phyloP scores from a whole-genome alignment of 2,888 invertebrate genomes.

The Calameuta pallipes region DNA sequence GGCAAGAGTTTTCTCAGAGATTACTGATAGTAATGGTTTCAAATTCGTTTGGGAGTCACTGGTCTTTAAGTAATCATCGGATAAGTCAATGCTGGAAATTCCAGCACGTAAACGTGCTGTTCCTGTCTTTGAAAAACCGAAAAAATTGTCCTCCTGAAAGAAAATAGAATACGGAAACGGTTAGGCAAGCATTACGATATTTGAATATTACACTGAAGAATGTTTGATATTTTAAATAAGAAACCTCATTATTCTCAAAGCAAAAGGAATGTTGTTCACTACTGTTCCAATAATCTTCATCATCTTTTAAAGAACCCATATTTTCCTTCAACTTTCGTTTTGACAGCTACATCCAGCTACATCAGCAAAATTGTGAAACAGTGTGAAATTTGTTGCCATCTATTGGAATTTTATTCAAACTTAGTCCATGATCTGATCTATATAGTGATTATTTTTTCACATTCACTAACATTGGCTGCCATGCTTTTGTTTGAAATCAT shows the following conservation, averaged over 20 bases:
- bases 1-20: conserved; percentile 61
- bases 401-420: too few relatives aligned
- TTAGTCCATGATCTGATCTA: too few relatives aligned
- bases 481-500: too few relatives aligned
- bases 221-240: conserved; percentile 20
- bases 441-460: too few relatives aligned
- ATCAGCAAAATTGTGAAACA: too few relatives aligned
- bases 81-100: conserved; percentile 51
- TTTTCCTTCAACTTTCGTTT: neutral
- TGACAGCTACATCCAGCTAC: too few relatives aligned
- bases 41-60: conserved; percentile 46
- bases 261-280: conserved; percentile 79
- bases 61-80: conserved; percentile 45
- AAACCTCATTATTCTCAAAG: conserved; percentile 83
- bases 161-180: conserved; percentile 23
- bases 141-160: conserved; percentile 71
- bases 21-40: conserved; percentile 65
- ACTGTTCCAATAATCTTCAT: conserved; percentile 84
- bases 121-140: conserved; percentile 67
- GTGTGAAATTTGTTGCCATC: too few relatives aligned
- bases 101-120: conserved; percentile 63
- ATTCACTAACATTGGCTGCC: too few relatives aligned
- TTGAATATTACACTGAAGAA: neutral
- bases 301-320: conserved; percentile 65
- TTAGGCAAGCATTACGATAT: conserved; percentile 7